Evolutionary conservation across 1,140 invertebrate species (phyloP).

Genomic region (Cydia splendana): DNA sequence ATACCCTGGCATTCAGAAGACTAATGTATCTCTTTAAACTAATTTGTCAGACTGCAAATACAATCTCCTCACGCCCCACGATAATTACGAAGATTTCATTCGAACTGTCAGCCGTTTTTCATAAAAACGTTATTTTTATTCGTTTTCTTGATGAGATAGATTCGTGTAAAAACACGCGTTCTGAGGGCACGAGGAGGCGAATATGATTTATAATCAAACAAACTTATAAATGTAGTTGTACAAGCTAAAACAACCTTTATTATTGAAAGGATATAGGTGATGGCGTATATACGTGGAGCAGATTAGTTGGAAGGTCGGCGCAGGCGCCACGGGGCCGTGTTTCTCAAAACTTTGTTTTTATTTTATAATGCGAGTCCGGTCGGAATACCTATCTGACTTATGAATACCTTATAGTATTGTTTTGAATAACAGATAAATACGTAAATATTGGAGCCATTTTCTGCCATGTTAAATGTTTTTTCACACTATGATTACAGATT

Average conservation of each 20-base stretch:
- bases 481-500: no score
- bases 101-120: conserved; percentile 44
- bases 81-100: conserved; percentile 37
- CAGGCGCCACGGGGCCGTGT: conserved; percentile 67
- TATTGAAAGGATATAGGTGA: conserved; percentile 33
- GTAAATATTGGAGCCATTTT: neutral
- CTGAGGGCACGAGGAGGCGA: conserved; percentile 50
- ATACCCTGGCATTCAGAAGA: neutral
- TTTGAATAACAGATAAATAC: conserved; percentile 24
- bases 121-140: conserved; percentile 53
- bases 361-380: conserved; percentile 69
- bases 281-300: neutral
- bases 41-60: conserved; percentile 27
- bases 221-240: conserved; percentile 33
- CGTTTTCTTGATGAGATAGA: conserved; percentile 50
- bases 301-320: conserved; percentile 41
- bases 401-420: conserved; percentile 42
- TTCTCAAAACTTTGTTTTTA: conserved; percentile 65
- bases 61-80: conserved; percentile 23
- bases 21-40: conserved; percentile 20
- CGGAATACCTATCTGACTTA: conserved; percentile 59
- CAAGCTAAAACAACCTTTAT: neutral
- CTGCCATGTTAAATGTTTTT: neutral
- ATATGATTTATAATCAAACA: conserved; percentile 67
- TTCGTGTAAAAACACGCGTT: conserved; percentile 70